Evolutionary conservation across 2,888 invertebrate genomes (phyloP).

Genomic region (Papilio protenor): DNA sequence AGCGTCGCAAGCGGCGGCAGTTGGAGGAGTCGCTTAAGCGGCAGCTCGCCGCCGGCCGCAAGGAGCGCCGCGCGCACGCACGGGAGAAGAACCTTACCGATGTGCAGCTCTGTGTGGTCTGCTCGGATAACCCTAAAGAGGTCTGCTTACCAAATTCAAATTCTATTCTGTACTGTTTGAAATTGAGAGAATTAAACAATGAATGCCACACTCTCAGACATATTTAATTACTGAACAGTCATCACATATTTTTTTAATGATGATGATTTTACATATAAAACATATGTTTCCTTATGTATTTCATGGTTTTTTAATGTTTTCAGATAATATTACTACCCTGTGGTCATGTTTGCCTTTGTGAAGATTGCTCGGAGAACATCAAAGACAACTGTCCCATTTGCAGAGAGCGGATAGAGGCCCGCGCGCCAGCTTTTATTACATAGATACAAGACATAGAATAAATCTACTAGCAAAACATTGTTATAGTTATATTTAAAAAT

Average conservation of each 20-base stretch:
- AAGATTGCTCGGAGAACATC: conserved; percentile 92
- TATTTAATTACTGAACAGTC: too few species aligned
- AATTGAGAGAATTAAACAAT: not conserved
- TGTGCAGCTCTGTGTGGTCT: conserved; percentile 92
- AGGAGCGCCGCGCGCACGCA: conserved; percentile 86
- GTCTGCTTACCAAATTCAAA: conserved; percentile 61
- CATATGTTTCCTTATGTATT: not conserved
- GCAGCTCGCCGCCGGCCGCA: conserved; percentile 87
- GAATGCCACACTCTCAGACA: too few species aligned
- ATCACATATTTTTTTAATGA: not conserved
- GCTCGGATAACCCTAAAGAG: conserved; percentile 92
- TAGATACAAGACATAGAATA: conserved; percentile 61
- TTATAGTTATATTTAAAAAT: conserved; percentile 27
- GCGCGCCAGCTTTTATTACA: conserved; percentile 90
- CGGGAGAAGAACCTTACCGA: conserved; percentile 86
- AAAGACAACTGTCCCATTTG: conserved; percentile 91
- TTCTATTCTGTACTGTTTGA: not conserved
- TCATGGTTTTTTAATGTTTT: conserved; percentile 44
- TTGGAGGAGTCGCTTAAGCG: conserved; percentile 84
- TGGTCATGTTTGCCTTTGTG: conserved; percentile 95
- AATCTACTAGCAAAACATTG: not conserved
- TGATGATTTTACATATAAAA: not conserved
- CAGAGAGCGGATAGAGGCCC: conserved; percentile 87
- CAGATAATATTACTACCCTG: conserved; percentile 93
- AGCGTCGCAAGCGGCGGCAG: conserved; percentile 78